Base-by-base conservation (phyloP, 2,797 vertebrate genomes). In the Chaunax sp. region DNA sequence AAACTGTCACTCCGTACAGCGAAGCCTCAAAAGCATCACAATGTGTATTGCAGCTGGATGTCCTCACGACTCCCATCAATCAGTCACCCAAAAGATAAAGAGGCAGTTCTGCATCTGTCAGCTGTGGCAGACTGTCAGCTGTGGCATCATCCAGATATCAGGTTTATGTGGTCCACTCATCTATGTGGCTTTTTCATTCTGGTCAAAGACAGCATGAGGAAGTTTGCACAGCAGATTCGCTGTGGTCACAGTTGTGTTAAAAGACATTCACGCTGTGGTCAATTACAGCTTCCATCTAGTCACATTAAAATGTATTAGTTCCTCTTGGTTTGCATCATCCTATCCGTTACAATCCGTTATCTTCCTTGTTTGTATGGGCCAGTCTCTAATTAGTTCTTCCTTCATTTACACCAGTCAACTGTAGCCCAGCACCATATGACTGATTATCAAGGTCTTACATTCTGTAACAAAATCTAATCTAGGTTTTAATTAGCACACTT, bases 81-180 rank as follows among this genome's bases (percentile, higher is more conserved):
- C 57, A 50, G 59, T 71, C 59, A 28, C 46, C 62, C 45, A 18
- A 58, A 40, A 64, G 61, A 75, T 73, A 60, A 79, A 65, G 64
- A 72, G 50, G 11, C 25, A 5, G 35, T 63, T 57, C 46, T 53
- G 25, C 57, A 65, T 79, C 81, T 69, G 77, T 81, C 80, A 86
- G 80, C 77, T 78, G 74, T 15, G 53, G 38, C 30, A 37, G 45
- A 9, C 81, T 69, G 77, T 81, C 80, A 86, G 80, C 77, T 78
- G 74, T 15, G 53, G 38, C 76, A 53, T 59, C 50, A 38, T 41
- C 71, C 67, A 52, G n/a, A 79, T 43, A 55, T 43, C 2, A 4
- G 23, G 52, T 57, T 26, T 46, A 6, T 65, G 55, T 35, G 23
- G 56, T 47, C n/a, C 16, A 30, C n/a, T 35, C 13, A 14, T 51